Base-by-base conservation (phyloP, 2,797 vertebrate genomes). In the Delichon dasypus region DNA sequence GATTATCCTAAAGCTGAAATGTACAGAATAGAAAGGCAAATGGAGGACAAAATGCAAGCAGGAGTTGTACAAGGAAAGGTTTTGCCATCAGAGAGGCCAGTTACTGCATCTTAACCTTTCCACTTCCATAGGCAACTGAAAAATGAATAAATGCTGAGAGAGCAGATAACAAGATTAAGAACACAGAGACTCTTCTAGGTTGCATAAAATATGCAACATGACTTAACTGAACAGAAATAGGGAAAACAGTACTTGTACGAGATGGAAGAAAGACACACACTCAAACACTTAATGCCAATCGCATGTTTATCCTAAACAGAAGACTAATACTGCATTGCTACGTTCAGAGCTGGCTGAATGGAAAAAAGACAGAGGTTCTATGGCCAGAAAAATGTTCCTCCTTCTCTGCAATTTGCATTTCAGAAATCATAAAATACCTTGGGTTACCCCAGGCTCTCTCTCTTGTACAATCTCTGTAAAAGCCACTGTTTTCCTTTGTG, bases 121-220 rank as follows among this genome's bases (percentile, higher is more conserved):
- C 15, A 64, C 58, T 93, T 82, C 68, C 80, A 62, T 6, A 66
- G 51, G 54, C 48, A 87, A 86, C 25, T 80, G 66, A 95, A 95
- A 96, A 93, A 90, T 36, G 20, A 97, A 89, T 57, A 95, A 90
- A 80, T 66, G 95, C 75, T 85, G 83, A 88, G 51, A 74, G 47
- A 72, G 70, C 74, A 95, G 89, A 93, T 94, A 96, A 96, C 36
- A 67, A 91, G 89, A 94, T 93, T 93, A 93, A 78, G 85, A 93
- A 83, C 47, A 51, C 10, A 64, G 64, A 81, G 67, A 32, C 72
- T 94, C 79, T 58, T 90, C 48, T 57, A 71, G 48, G 47, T 25
- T 79, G 60, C 48, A 85, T 85, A 88, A 94, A 93, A 95, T 50
- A 80, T 8, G 80, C 70, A 95, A 53, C n/a, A 57, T 40, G 81